Conservation (phyloP, 2,888 invertebrate species). For the Drosophila borealis region DNA sequence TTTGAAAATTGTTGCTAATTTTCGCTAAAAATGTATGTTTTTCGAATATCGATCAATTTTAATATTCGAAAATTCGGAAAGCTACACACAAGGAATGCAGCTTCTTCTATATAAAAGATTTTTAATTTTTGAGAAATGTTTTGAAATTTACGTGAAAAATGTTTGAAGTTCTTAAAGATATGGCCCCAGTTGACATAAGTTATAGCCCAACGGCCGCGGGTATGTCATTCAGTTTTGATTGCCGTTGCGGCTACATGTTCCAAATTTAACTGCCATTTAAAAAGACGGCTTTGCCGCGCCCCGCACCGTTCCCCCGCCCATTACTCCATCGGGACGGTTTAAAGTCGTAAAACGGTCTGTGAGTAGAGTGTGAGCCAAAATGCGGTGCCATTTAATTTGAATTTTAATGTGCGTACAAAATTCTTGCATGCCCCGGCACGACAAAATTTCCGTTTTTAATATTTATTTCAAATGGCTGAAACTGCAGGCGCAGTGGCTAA, state of each 20-base stretch:
- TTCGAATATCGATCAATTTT: no score
- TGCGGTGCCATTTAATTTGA: constrained; percentile 66
- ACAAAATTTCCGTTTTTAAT: constrained; percentile 55
- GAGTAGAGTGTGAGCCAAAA: constrained; percentile 14
- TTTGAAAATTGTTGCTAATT: no score
- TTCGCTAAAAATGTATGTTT: no score
- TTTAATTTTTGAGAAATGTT: no score
- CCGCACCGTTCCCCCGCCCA: not conserved
- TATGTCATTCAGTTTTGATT: constrained; percentile 24
- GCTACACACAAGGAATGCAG: no score
- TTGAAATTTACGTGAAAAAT: no score
- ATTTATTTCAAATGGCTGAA: constrained; percentile 64
- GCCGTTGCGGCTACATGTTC: constrained; percentile 12
- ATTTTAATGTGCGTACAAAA: constrained; percentile 68
- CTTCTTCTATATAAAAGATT: no score
- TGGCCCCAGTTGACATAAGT: not conserved
- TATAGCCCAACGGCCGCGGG: constrained; percentile 5
- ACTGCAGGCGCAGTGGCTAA: constrained; percentile 35
- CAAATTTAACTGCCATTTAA: constrained; percentile 48
- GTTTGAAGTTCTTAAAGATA: no score
- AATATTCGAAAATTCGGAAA: no score
- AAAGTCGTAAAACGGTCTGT: constrained; percentile 46
- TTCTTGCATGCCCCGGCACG: constrained; percentile 51
- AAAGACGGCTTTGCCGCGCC: constrained; percentile 21
- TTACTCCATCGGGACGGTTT: not conserved